A percentile compares a stretch with the other conserved stretches of the same genome.
Conservation (phyloP, 2,113 vertebrate genomes). For the Catharus bicknelli region DNA sequence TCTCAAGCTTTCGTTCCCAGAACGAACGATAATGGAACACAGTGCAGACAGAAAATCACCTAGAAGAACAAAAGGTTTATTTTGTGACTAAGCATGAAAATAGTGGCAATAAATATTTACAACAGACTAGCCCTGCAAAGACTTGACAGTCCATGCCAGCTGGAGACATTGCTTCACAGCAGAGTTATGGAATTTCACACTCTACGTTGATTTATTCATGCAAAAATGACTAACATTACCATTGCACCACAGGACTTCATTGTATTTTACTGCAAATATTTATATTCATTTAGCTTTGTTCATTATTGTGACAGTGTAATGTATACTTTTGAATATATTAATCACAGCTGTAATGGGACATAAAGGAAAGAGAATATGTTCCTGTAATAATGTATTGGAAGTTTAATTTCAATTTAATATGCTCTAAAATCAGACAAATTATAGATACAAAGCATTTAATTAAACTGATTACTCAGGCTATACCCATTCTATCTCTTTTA, state of each 20-base stretch:
- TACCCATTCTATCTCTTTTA: background rate
- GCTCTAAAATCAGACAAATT: slow-evolving; percentile 26
- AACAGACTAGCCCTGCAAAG: background rate
- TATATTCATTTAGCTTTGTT: slow-evolving; percentile 24
- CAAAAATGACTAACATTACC: slow-evolving; percentile 21
- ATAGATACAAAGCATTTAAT: slow-evolving; percentile 41
- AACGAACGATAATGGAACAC: background rate
- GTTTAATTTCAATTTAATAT: slow-evolving; percentile 52
- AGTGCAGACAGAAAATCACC: background rate
- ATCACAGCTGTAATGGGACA: slow-evolving; percentile 35
- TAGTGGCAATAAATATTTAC: slow-evolving; percentile 1
- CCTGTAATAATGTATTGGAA: slow-evolving; percentile 18
- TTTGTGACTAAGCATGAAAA: slow-evolving; percentile 18
- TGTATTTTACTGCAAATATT: slow-evolving; percentile 33
- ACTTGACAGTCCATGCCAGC: background rate
- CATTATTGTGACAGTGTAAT: slow-evolving; percentile 24
- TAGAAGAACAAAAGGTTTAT: background rate
- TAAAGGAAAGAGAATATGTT: slow-evolving; percentile 42
- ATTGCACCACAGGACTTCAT: background rate
- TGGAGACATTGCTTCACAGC: background rate
- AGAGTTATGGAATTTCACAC: slow-evolving; percentile 13
- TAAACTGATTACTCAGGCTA: background rate
- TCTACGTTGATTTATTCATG: slow-evolving; percentile 6
- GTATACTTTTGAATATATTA: slow-evolving; percentile 46
- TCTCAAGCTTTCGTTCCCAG: background rate